Evolutionary conservation across 2,113 vertebrate genomes (phyloP), one percentile per base, ranked within the genome.

Genomic region (Odobenus rosmarus): DNA sequence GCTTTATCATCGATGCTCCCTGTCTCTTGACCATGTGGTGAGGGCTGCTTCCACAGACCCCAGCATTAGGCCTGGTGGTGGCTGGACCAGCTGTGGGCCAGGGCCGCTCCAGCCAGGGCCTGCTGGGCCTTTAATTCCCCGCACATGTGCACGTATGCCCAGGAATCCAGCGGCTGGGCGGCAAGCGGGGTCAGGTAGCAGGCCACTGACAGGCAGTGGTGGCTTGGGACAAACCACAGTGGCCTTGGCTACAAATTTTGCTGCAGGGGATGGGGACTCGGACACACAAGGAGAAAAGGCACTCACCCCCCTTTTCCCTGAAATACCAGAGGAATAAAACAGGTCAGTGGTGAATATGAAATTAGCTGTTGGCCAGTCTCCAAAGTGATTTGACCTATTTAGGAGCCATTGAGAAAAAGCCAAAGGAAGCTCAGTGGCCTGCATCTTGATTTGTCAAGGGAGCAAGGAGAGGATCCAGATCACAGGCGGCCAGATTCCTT

Each of bases 301-400:
- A 97, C 98, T 99, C 98, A 98, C 98, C 98, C 97, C 98, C 98
- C 98, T 98, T 98, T 98, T 98, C 98, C 96, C 89, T 98, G 93
- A 99, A 98, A 98, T 97, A 97, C 98, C 98, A 94, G 97, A 98
- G 98, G 98, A 98, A 98, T 98, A 98, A 99, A 98, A 97, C 96
- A 98, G 99, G 98, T 99, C 98, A 99, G 97, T 1, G 23, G 98
- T 99, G 98, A 99, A 99, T 99, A 98, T 98, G 96, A 98, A 99
- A 98, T 99, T 98, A 98, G 95, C 95, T 98, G 97, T 82, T 99
- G 98, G 98, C 98, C 97, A 98, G 97, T 94, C 96, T 99, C 98
- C 98, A 99, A 97, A 98, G 96, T 97, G 96, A 98, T 98, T 97
- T 99, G 99, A 98, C 98, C 98, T 99, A 98, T 98, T 99, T 98